These are phyloP conservation scores for Mactromeris polynyma DNA, from an alignment of 2,888 invertebrate genomes.

Conservation along the genomic window DNA sequence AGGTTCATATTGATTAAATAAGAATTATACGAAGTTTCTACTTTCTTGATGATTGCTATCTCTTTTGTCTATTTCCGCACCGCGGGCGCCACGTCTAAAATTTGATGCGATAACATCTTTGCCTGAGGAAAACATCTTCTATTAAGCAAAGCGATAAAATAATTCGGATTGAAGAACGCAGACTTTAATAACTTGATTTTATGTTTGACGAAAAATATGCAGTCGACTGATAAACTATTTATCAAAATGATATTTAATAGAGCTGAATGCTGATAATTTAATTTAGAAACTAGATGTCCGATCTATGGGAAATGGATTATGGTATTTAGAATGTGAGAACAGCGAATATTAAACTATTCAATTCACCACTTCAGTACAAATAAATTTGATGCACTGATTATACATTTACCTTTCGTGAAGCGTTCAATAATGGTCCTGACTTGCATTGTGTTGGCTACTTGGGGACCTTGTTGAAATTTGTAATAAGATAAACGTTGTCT, in stretches of 20 bases:
- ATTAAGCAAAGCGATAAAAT: neutral
- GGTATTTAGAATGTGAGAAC: neutral
- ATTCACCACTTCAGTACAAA: neutral
- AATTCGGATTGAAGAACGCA: neutral
- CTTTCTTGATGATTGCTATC: neutral
- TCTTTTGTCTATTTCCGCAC: slow-evolving; percentile 8
- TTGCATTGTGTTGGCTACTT: neutral
- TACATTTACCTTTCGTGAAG: neutral
- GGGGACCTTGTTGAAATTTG: too few relatives aligned
- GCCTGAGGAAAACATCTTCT: neutral
- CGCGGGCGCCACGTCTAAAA: neutral
- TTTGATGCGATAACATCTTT: neutral
- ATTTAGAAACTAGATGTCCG: neutral
- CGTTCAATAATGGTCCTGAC: neutral
- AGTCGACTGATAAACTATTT: neutral
- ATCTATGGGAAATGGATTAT: neutral
- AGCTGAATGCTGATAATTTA: neutral
- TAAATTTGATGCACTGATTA: neutral
- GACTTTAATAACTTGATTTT: neutral
- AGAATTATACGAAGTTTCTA: neutral
- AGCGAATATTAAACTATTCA: neutral
- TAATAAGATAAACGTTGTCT: too few relatives aligned
- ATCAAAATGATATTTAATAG: neutral
- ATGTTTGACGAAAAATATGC: neutral
- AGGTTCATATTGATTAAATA: neutral